A percentile compares a stretch with the other conserved stretches of the same genome.
Conservation (phyloP, 2,888 invertebrate genomes). For the Sarcophaga variegata region DNA sequence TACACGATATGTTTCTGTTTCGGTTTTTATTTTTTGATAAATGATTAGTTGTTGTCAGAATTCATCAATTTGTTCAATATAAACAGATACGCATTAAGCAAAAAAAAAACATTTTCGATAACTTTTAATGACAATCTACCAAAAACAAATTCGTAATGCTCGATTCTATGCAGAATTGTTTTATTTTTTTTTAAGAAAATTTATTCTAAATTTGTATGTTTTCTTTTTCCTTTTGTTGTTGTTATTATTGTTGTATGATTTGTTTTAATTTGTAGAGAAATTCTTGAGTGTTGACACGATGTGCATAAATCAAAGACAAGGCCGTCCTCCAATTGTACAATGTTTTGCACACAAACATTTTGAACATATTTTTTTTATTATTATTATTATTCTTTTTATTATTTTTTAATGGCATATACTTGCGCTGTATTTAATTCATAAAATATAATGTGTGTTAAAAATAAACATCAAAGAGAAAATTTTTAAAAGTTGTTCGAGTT, state of each 20-base stretch:
- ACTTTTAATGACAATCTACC: background rate
- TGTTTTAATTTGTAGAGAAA: background rate
- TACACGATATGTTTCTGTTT: background rate
- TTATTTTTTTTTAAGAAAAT: background rate
- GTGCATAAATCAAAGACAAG: conserved; percentile 1
- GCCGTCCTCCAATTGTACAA: background rate
- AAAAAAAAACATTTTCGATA: background rate
- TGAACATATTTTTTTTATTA: too few relatives aligned
- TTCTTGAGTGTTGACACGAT: background rate
- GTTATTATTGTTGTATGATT: background rate
- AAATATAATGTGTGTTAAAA: too few relatives aligned
- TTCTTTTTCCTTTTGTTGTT: background rate
- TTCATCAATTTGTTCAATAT: conserved; percentile 11
- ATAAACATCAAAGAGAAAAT: too few relatives aligned
- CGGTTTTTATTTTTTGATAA: too few relatives aligned
- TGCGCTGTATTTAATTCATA: too few relatives aligned
- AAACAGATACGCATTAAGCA: background rate
- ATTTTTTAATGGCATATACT: too few relatives aligned
- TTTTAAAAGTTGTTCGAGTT: too few relatives aligned
- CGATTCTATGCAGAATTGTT: background rate
- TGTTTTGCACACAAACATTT: too few relatives aligned
- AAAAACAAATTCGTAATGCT: background rate
- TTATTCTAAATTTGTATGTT: background rate
- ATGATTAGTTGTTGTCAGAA: conserved; percentile 24
- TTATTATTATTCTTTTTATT: too few relatives aligned